Evolutionary conservation across 1,140 invertebrate species (phyloP).

Genomic region (Linepithema humile): DNA sequence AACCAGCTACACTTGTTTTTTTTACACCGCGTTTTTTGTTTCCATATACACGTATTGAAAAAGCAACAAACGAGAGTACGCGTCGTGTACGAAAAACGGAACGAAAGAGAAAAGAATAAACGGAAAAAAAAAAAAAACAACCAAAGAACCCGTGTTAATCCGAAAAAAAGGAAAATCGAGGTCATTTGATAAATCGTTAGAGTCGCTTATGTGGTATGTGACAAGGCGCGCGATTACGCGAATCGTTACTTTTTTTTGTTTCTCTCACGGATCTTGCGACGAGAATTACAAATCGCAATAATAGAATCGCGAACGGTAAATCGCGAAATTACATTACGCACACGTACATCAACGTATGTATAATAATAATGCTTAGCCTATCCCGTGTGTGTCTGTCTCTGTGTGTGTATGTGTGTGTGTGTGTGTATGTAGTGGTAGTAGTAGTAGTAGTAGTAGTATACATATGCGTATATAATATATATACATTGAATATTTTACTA

Average conservation of each 20-base stretch:
- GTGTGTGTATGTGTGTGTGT: neutral
- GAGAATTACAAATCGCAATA: conserved; percentile 14
- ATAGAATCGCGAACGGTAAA: conserved; percentile 19
- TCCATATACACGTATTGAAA: conserved; percentile 10
- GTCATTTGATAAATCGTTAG: conserved; percentile 16
- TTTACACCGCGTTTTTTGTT: conserved; percentile 17
- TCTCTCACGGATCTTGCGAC: conserved; percentile 19
- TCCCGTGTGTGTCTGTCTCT: neutral
- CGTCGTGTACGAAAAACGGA: neutral
- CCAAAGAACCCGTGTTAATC: conserved; percentile 36
- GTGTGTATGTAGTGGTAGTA: too few species aligned
- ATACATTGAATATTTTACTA: conserved; percentile 56
- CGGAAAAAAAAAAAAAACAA: conserved; percentile 4
- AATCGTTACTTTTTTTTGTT: conserved; percentile 13
- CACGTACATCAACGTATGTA: conserved; percentile 55
- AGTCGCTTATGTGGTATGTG: neutral
- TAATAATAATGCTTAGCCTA: conserved; percentile 60
- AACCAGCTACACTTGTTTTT: neutral
- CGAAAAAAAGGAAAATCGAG: conserved; percentile 9
- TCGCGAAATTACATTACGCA: conserved; percentile 45
- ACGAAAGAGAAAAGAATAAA: conserved; percentile 2
- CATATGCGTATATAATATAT: conserved; percentile 45
- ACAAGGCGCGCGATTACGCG: conserved; percentile 45
- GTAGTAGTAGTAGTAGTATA: conserved; percentile 31
- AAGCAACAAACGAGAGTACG: conserved; percentile 21